phyloP scores from a whole-genome alignment of 2,888 invertebrate species.

The Melanophora roralis region DNA sequence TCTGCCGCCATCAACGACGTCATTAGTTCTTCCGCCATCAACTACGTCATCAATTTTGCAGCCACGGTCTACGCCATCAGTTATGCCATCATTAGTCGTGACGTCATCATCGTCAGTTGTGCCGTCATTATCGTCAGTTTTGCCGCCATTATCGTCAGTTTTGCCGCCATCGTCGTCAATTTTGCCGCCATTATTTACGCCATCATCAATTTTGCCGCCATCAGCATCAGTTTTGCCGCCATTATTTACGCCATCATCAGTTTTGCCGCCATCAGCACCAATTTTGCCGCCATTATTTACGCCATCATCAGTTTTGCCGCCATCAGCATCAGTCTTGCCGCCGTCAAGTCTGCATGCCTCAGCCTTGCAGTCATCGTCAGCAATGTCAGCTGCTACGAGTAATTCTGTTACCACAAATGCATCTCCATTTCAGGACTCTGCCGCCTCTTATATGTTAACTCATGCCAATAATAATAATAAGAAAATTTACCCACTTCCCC shows the following conservation, averaged over 20 bases:
- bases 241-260: too few relatives aligned
- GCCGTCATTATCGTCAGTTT: too few relatives aligned
- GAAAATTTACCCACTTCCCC: slow-evolving; percentile 26
- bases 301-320: not conserved
- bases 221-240: not conserved
- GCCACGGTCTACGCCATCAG: not conserved
- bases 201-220: not conserved
- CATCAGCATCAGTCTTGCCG: too few relatives aligned
- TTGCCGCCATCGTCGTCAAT: not conserved
- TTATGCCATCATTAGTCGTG: not conserved
- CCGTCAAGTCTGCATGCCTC: too few relatives aligned
- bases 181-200: not conserved
- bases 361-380: not conserved
- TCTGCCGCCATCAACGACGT: too few relatives aligned
- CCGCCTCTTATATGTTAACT: not conserved
- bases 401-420: not conserved
- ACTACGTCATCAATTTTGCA: too few relatives aligned
- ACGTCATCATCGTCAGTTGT: too few relatives aligned
- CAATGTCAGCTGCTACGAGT: not conserved
- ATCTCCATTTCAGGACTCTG: not conserved
- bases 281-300: not conserved
- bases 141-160: not conserved
- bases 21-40: too few relatives aligned
- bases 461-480: not conserved
- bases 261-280: not conserved